phyloP scores from a whole-genome alignment of 2,113 vertebrate genomes.

The Pygoscelis adeliae region DNA sequence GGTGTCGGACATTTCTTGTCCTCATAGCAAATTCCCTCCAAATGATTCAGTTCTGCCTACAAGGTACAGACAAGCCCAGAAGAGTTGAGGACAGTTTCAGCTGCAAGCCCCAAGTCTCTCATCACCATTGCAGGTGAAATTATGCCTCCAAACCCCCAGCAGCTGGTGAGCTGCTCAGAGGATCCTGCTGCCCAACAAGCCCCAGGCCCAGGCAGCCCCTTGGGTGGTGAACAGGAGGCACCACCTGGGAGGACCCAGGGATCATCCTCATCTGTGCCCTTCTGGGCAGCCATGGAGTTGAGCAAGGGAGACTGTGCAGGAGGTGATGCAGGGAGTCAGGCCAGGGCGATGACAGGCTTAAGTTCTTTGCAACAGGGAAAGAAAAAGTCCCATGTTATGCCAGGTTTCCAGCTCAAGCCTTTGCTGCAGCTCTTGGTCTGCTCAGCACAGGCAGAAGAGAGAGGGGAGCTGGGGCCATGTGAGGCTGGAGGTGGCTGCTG shows the following conservation, averaged over 20 bases:
- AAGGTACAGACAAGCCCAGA: not conserved
- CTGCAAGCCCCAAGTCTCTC: not conserved
- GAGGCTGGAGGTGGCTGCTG: not conserved
- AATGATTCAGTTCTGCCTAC: not conserved
- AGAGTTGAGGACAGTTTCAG: not conserved
- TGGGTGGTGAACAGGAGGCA: not conserved
- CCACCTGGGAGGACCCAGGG: not conserved
- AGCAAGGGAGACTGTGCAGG: not conserved
- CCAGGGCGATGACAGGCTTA: not conserved
- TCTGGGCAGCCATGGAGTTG: fast-evolving
- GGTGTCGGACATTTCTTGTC: not conserved
- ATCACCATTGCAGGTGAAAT: not conserved
- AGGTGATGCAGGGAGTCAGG: not conserved
- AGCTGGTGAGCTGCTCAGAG: not conserved
- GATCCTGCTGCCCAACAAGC: not conserved
- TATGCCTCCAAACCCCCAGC: not conserved
- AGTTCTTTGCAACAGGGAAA: not conserved
- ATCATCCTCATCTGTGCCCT: not conserved
- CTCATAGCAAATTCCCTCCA: not conserved
- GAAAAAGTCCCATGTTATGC: not conserved
- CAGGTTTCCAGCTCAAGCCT: not conserved
- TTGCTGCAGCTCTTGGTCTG: not conserved
- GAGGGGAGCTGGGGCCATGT: too few relatives aligned
- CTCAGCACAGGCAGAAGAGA: not conserved
- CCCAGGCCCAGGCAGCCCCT: fast-evolving